A percentile compares a stretch with the other conserved stretches of the same genome.
These are phyloP conservation scores for Scylla paramamosain DNA, from an alignment of 1,140 invertebrate genomes.

Conservation along the genomic window DNA sequence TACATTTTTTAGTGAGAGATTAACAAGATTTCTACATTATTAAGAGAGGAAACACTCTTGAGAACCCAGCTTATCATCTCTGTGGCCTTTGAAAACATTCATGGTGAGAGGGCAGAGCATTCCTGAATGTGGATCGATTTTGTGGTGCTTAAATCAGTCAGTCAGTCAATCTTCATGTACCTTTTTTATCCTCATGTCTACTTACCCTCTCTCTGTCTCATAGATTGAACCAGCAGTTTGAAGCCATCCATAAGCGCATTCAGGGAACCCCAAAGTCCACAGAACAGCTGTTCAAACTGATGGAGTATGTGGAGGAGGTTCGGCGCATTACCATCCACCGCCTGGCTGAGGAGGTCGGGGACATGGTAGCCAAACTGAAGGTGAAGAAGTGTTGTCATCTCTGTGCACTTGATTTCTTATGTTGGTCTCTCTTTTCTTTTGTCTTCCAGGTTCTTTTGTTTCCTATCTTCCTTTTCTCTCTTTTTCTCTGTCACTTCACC, in stretches of 20 bases:
- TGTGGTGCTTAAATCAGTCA: too few species aligned
- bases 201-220: neutral
- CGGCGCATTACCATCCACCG: conserved; percentile 74
- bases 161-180: neutral
- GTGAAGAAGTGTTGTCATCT: conserved; percentile 30
- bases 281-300: conserved; percentile 74
- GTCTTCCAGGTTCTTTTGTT: too few species aligned
- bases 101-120: too few species aligned
- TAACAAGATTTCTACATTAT: too few species aligned
- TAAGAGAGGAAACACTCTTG: too few species aligned
- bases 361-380: conserved; percentile 71
- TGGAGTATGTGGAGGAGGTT: conserved; percentile 77
- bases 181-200: neutral
- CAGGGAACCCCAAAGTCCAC: conserved; percentile 70
- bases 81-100: too few species aligned
- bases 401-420: neutral
- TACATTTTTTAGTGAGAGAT: too few species aligned
- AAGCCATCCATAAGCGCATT: conserved; percentile 67
- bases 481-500: too few species aligned
- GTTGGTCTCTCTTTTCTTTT: neutral
- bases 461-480: too few species aligned
- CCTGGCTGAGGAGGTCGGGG: conserved; percentile 69
- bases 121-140: too few species aligned
- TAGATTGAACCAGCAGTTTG: conserved; percentile 64
- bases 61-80: too few species aligned